Base-by-base conservation (phyloP, 2,113 vertebrate genomes). In the Onychostruthus taczanowskii region DNA sequence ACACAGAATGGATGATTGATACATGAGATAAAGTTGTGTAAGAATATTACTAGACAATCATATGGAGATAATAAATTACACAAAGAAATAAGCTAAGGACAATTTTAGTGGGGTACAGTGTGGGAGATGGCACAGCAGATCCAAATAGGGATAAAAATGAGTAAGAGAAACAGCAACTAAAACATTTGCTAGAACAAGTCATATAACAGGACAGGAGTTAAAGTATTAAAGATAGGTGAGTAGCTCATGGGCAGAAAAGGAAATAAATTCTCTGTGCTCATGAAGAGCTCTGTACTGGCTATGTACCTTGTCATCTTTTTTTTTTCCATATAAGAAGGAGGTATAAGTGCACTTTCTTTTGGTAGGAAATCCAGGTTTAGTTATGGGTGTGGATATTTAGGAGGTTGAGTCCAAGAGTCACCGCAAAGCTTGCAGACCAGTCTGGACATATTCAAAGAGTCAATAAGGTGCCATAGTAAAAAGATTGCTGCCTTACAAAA, bases 1-100 rank as follows among this genome's bases (percentile, higher is more conserved):
- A 94, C 89, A 61, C 50, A 84, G 91, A 94, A 59, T 56, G 91
- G 91, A 94, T 96, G 95, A 97, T 95, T 96, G 95, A 97, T 97
- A 97, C 62, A 75, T 94, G 95, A 96, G 95, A 95, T 97, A 96
- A 97, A 96, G 76, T 96, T 97, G 89, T 92, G 93, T 81, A 96
- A 96, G 93, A 96, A 84, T 92, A 92, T 96, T 95, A 75, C 76
- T 74, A 61, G 89, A 89, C 7, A 14, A 87, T 96, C 96, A 94
- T 94, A 95, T 93, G 95, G 94, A 94, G 76, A 87, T 96, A 89
- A 97, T 96, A 96, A 94, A 96, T 95, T 90, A 64, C 3, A 39
- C 69, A 93, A 95, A 93, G 46, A 88, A 92, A 95, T 85, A 96
- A 90, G 10, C 70, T 92, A 69, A 95, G 52, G 68, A 92, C 80